These are phyloP conservation scores for Acrobeloides nanus DNA, from an alignment of 2,888 invertebrate genomes.

Conservation along the genomic window DNA sequence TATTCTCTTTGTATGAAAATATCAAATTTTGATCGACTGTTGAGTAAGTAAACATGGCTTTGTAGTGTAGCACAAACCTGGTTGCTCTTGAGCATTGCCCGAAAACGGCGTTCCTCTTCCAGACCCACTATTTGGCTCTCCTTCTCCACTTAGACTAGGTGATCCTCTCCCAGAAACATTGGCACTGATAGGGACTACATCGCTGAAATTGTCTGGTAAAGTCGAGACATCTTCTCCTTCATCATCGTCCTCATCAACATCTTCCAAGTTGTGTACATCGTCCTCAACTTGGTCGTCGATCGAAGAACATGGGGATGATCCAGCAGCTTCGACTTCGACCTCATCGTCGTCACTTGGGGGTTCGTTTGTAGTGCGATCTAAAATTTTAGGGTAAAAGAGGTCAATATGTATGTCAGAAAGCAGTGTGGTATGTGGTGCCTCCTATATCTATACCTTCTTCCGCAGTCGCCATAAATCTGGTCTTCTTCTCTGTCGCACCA, in stretches of 20 bases:
- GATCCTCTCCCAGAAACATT: constrained; percentile 76
- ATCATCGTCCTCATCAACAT: constrained; percentile 21
- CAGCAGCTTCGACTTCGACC: constrained; percentile 25
- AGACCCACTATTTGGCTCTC: constrained; percentile 72
- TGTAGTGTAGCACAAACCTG: constrained; percentile 1
- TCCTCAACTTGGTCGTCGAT: constrained; percentile 19
- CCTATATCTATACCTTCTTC: too few relatives aligned
- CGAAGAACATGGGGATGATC: constrained; percentile 19
- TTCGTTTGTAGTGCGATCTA: constrained; percentile 27
- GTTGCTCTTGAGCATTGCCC: constrained; percentile 16
- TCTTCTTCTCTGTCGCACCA: constrained; percentile 31
- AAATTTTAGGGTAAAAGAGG: constrained; percentile 18
- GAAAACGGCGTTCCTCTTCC: constrained; percentile 33
- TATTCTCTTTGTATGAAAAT: too few relatives aligned
- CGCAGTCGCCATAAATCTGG: constrained; percentile 39
- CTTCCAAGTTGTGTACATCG: constrained; percentile 15
- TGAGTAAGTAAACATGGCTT: too few relatives aligned
- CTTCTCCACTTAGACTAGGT: constrained; percentile 62
- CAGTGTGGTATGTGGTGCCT: too few relatives aligned
- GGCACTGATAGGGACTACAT: constrained; percentile 66
- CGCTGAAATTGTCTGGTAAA: constrained; percentile 75
- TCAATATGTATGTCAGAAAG: too few relatives aligned
- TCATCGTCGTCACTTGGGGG: constrained; percentile 38
- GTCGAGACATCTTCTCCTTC: constrained; percentile 38
- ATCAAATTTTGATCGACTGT: too few relatives aligned